Percentiles rank a stretch among this genome's conserved stretches.
Evolutionary conservation across 2,113 vertebrate species (phyloP).

Genomic region (Ammodytes dubius): DNA sequence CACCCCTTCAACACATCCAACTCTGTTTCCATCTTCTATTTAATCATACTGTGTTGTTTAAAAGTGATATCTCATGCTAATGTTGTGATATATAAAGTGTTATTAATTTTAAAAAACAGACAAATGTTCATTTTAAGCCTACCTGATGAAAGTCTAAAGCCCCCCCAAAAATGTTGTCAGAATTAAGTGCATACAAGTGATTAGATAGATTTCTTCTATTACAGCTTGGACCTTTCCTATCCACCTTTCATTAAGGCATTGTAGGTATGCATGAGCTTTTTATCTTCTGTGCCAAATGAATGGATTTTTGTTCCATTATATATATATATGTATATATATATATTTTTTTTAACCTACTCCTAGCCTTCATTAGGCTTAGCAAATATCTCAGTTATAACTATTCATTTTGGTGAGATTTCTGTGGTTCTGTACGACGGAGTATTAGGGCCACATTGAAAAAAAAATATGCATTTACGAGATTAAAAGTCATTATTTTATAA

Average conservation of each 20-base stretch:
- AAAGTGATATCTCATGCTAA: background rate
- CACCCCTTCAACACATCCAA: background rate
- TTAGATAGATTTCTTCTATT: constrained; percentile 26
- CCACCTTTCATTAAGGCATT: constrained; percentile 51
- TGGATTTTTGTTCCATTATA: constrained; percentile 38
- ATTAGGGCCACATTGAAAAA: too few relatives aligned
- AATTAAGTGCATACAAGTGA: constrained; percentile 5
- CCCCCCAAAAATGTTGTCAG: constrained; percentile 15
- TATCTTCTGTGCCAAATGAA: constrained; percentile 45
- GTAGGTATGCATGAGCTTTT: constrained; percentile 65
- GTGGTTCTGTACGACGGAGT: background rate
- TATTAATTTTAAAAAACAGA: background rate
- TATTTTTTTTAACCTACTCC: background rate
- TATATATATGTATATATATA: background rate
- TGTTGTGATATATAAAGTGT: background rate
- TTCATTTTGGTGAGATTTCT: background rate
- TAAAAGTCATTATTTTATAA: too few relatives aligned
- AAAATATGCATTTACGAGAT: too few relatives aligned
- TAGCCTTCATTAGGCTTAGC: constrained; percentile 12
- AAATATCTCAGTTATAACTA: constrained; percentile 22
- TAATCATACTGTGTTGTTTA: background rate
- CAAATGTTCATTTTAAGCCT: background rate
- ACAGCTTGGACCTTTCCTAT: constrained; percentile 12
- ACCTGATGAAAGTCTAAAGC: constrained; percentile 10
- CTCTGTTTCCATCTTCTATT: background rate